Conservation (phyloP, 2,888 invertebrate genomes). For the Ophion ventricosus region DNA sequence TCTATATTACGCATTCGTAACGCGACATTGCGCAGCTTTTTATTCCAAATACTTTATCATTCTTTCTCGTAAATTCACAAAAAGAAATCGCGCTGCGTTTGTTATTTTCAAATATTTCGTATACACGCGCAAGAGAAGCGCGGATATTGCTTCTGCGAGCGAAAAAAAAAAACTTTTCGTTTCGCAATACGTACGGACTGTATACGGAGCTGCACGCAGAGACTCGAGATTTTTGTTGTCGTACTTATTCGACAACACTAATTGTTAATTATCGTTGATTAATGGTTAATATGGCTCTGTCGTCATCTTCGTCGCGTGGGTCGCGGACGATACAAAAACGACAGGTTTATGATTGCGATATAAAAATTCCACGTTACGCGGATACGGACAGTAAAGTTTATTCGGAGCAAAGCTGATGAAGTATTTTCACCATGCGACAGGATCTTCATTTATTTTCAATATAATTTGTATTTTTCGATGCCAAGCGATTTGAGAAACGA, state of each 20-base stretch:
- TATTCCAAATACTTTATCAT: not conserved
- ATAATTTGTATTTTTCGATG: not conserved
- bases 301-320: not conserved
- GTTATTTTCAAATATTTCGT: not conserved
- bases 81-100: not conserved
- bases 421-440: not conserved
- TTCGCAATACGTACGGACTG: not conserved
- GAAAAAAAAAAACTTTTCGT: not conserved
- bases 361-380: not conserved
- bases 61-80: not conserved
- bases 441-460: not conserved
- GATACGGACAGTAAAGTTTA: not conserved
- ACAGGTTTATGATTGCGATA: not conserved
- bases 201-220: not conserved
- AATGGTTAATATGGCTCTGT: not conserved
- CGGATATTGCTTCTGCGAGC: not conserved
- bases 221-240: not conserved
- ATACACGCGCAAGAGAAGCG: not conserved
- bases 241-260: not conserved
- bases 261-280: conserved; percentile 8
- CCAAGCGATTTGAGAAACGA: not conserved
- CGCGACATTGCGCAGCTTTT: not conserved
- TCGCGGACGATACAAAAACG: no score
- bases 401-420: not conserved
- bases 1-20: not conserved